These are phyloP conservation scores for Brachylomia viminalis DNA, from an alignment of 2,888 invertebrate species.

Conservation along the genomic window DNA sequence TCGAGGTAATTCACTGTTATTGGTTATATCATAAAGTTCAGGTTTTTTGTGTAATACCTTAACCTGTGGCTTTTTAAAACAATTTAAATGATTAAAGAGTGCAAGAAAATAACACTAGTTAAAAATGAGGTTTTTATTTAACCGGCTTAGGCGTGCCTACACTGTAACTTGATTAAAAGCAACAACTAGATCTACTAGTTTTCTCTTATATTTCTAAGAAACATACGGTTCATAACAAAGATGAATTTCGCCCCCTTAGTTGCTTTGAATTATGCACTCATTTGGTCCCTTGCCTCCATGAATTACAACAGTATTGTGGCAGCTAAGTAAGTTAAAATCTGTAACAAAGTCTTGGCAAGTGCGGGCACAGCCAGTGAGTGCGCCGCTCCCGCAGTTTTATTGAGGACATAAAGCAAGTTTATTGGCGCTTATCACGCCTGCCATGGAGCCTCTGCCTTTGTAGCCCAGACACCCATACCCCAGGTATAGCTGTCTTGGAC, in stretches of 20 bases:
- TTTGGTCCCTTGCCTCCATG: conserved; percentile 8
- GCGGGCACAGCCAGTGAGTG: conserved; percentile 25
- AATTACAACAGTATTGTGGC: conserved; percentile 34
- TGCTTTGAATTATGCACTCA: conserved; percentile 29
- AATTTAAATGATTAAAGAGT: background rate
- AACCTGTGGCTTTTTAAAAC: background rate
- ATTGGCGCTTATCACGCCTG: conserved; percentile 73
- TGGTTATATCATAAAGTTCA: background rate
- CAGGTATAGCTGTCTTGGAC: conserved; percentile 31
- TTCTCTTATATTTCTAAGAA: background rate
- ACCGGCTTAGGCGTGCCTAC: background rate
- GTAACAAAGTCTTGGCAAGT: conserved; percentile 24
- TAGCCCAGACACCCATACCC: background rate
- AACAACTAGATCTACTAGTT: background rate
- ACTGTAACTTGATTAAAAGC: background rate
- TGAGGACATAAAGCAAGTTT: conserved; percentile 70
- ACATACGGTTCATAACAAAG: too few species aligned
- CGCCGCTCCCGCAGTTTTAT: conserved; percentile 63
- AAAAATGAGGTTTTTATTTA: background rate
- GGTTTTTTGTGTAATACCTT: background rate
- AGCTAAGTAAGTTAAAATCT: conserved; percentile 45
- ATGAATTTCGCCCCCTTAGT: background rate
- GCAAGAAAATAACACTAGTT: background rate
- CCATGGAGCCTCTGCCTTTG: conserved; percentile 34
- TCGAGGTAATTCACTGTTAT: background rate